phyloP scores from a whole-genome alignment of 2,797 vertebrate species.

The Paratrypauchen microcephalus region DNA sequence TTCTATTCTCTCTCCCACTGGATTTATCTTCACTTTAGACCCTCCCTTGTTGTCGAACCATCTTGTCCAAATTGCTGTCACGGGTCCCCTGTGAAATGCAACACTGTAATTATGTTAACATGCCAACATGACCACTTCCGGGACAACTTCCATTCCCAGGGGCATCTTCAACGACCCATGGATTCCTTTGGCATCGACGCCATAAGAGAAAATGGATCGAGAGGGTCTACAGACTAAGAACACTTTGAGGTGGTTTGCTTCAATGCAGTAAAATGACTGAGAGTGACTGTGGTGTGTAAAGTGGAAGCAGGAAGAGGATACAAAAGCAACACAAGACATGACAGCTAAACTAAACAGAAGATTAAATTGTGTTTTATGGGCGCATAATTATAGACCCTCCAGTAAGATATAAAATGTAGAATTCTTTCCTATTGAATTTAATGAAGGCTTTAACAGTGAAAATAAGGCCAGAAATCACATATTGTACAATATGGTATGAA shows the following conservation, averaged over 20 bases:
- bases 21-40: conserved; percentile 25
- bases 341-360: conserved; percentile 8
- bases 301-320: conserved; percentile 5
- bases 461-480: background rate
- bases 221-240: conserved; percentile 12
- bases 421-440: background rate
- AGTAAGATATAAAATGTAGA: background rate
- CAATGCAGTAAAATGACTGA: conserved; percentile 9
- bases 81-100: conserved; percentile 20
- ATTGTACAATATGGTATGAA: background rate
- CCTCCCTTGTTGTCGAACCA: conserved; percentile 28
- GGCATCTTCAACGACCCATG: conserved; percentile 36
- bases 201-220: conserved; percentile 11
- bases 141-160: conserved; percentile 49
- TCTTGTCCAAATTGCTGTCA: conserved; percentile 42
- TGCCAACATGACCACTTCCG: conserved; percentile 58
- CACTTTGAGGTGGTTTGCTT: conserved; percentile 26
- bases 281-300: conserved; percentile 4
- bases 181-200: conserved; percentile 10
- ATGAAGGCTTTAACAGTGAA: background rate
- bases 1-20: conserved; percentile 5
- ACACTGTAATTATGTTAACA: conserved; percentile 57
- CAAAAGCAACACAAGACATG: background rate
- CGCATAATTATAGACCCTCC: background rate
- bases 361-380: background rate